Conservation (phyloP, 2,888 invertebrate species). For the Rutpela maculata region DNA sequence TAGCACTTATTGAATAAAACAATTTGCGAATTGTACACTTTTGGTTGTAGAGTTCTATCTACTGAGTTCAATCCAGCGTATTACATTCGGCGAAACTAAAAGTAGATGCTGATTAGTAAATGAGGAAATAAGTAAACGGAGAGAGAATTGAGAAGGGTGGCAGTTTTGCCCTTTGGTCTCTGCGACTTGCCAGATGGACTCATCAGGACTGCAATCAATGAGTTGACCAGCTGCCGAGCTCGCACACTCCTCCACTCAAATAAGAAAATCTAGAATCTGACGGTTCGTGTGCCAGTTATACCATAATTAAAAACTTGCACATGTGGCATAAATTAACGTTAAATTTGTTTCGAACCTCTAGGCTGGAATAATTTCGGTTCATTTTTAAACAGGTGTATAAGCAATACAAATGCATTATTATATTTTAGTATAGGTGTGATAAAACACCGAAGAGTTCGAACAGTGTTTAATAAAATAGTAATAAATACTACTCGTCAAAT, state of each 20-base stretch:
- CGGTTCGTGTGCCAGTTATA: conserved; percentile 17
- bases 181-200: conserved; percentile 70
- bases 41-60: no score
- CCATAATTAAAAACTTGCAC: conserved; percentile 49
- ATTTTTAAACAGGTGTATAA: conserved; percentile 43
- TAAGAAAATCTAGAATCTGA: conserved; percentile 43
- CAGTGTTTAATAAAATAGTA: no score
- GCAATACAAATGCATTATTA: background rate
- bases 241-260: conserved; percentile 53
- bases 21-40: no score
- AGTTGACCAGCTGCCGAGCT: conserved; percentile 68
- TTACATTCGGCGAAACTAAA: background rate
- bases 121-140: conserved; percentile 49
- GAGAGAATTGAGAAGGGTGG: conserved; percentile 54
- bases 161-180: conserved; percentile 67
- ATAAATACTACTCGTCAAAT: no score
- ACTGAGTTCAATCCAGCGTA: background rate
- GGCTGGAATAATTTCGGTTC: conserved; percentile 14
- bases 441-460: no score
- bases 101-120: conserved; percentile 52
- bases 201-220: conserved; percentile 69
- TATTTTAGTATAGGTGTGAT: background rate
- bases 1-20: no score
- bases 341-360: conserved; percentile 16
- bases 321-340: conserved; percentile 40